These are phyloP conservation scores for Macrocentrus cingulum DNA, from an alignment of 1,140 invertebrate genomes.

Conservation along the genomic window DNA sequence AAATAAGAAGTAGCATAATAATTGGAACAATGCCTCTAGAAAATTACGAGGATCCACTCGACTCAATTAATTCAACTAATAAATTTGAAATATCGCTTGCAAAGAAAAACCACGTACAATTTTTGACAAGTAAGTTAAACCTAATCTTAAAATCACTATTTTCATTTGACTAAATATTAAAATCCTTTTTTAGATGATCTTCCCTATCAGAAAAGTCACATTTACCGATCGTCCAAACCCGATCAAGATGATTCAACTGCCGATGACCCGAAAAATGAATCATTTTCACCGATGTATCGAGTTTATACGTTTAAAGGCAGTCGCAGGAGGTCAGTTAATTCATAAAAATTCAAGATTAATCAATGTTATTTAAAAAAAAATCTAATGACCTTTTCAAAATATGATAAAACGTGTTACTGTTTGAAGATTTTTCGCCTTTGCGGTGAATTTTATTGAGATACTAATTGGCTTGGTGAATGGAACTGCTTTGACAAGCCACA, in stretches of 20 bases:
- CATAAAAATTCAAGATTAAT: slow-evolving; percentile 20
- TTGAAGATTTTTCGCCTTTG: no score
- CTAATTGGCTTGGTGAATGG: no score
- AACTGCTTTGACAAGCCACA: no score
- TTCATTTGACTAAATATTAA: no score
- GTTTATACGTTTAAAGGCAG: slow-evolving; percentile 39
- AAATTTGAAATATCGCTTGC: no score
- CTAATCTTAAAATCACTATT: no score
- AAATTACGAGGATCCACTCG: slow-evolving; percentile 41
- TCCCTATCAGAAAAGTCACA: slow-evolving; percentile 40
- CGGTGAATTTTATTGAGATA: no score
- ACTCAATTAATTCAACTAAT: slow-evolving; percentile 21
- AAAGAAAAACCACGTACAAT: no score
- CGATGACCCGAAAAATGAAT: slow-evolving; percentile 34
- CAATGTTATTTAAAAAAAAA: no score
- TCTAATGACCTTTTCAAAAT: no score
- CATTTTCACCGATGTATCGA: slow-evolving; percentile 44
- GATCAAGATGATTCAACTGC: slow-evolving; percentile 44
- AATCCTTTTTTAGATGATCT: slow-evolving; percentile 17
- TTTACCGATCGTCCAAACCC: slow-evolving; percentile 49
- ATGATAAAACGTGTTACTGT: no score
- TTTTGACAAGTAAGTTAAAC: no score
- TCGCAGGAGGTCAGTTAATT: slow-evolving; percentile 16
- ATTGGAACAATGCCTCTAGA: slow-evolving; percentile 41
- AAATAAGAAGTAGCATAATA: slow-evolving; percentile 38